Conservation (phyloP, 2,113 vertebrate species). For the Saccopteryx leptura region DNA sequence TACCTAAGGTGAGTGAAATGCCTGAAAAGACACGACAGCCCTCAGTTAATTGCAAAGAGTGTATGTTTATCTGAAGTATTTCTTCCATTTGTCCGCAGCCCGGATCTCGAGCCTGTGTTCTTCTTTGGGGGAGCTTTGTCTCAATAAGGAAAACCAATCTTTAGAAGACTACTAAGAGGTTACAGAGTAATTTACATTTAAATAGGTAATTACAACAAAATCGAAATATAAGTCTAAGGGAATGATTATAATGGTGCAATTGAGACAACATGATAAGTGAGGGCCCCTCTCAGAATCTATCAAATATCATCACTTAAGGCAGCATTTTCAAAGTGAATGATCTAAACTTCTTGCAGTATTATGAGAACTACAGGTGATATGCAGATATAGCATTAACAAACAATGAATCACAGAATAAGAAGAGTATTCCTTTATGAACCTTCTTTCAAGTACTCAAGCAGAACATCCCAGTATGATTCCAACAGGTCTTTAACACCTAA, state of each 20-base stretch:
- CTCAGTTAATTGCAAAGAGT: not conserved
- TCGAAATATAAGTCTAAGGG: slow-evolving; percentile 81
- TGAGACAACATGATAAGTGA: slow-evolving; percentile 50
- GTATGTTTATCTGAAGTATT: not conserved
- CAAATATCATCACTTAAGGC: slow-evolving; percentile 6
- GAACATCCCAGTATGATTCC: not conserved
- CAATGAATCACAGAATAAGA: slow-evolving; percentile 1
- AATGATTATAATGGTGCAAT: slow-evolving; percentile 63
- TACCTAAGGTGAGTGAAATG: not conserved
- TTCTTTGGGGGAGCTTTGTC: slow-evolving; percentile 53
- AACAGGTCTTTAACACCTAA: not conserved
- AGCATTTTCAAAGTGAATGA: slow-evolving; percentile 17
- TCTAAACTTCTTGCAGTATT: not conserved
- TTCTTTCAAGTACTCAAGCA: not conserved
- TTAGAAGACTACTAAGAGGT: slow-evolving; percentile 73
- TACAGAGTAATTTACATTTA: slow-evolving; percentile 84
- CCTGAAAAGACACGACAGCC: not conserved
- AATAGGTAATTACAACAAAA: slow-evolving; percentile 84
- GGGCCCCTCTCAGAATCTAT: not conserved
- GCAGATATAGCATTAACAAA: not conserved
- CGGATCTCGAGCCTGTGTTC: slow-evolving; percentile 6
- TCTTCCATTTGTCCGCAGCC: not conserved
- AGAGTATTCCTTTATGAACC: not conserved
- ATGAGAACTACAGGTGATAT: not conserved
- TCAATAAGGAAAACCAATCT: slow-evolving; percentile 78